phyloP scores from a whole-genome alignment of 2,888 invertebrate species.

The Formica aserva region DNA sequence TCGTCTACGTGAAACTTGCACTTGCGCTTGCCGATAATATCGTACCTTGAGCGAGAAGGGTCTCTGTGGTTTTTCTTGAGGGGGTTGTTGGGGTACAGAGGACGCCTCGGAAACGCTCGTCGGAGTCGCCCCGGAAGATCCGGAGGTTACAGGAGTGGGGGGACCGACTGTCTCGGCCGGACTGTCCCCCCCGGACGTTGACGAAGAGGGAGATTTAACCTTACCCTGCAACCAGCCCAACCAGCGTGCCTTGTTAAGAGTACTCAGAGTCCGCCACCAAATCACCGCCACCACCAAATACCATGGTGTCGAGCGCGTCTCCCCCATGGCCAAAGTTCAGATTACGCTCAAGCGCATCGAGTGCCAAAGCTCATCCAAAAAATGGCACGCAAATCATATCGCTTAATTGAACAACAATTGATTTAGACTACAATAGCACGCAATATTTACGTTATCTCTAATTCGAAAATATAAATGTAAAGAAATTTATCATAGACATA shows the following conservation, averaged over 20 bases:
- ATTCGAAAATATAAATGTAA: slow-evolving; percentile 14
- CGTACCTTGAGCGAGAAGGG: slow-evolving; percentile 88
- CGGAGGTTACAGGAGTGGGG: slow-evolving; percentile 82
- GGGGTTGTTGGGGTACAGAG: slow-evolving; percentile 82
- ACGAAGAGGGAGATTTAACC: slow-evolving; percentile 85
- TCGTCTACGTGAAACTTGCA: slow-evolving; percentile 54
- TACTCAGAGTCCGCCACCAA: slow-evolving; percentile 82
- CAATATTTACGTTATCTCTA: slow-evolving; percentile 21
- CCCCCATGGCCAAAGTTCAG: slow-evolving; percentile 59
- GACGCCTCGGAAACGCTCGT: slow-evolving; percentile 80
- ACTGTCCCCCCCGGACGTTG: slow-evolving; percentile 85
- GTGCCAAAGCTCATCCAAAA: slow-evolving; percentile 69
- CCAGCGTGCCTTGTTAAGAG: slow-evolving; percentile 82
- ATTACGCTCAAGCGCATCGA: slow-evolving; percentile 70
- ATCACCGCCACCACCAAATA: slow-evolving; percentile 70
- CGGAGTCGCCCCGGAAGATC: slow-evolving; percentile 82
- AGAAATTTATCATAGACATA: not conserved
- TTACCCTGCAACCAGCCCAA: slow-evolving; percentile 86
- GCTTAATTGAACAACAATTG: slow-evolving; percentile 31
- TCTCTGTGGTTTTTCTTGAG: slow-evolving; percentile 87
- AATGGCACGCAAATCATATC: slow-evolving; percentile 50
- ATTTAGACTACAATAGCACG: slow-evolving; percentile 32
- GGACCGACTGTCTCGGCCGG: slow-evolving; percentile 83
- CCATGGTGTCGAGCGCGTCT: slow-evolving; percentile 69
- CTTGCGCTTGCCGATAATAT: slow-evolving; percentile 58